Evolutionary conservation across 2,113 vertebrate genomes (phyloP).

Genomic region (Coptodon rendalli): DNA sequence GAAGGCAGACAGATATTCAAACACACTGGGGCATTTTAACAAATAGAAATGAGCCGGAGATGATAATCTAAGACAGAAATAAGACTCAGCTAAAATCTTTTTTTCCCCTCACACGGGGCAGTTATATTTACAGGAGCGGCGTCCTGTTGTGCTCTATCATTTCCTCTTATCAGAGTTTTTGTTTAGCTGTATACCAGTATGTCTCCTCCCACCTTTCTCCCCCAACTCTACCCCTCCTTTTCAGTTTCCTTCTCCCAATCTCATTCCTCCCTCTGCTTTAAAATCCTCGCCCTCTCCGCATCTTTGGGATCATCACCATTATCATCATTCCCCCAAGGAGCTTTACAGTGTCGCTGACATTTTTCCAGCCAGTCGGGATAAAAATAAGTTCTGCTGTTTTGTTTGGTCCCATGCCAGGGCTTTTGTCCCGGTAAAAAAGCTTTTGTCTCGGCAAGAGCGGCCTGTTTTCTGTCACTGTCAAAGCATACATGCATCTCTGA

Average conservation of each 20-base stretch:
- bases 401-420: constrained; percentile 53
- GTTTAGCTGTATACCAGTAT: constrained; percentile 56
- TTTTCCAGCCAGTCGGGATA: constrained; percentile 34
- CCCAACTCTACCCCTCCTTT: constrained; percentile 7
- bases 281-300: background rate
- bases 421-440: constrained; percentile 51
- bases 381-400: constrained; percentile 47
- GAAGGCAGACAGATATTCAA: background rate
- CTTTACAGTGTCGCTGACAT: constrained; percentile 34
- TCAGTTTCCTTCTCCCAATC: constrained; percentile 52
- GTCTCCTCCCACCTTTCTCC: constrained; percentile 41
- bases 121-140: constrained; percentile 21
- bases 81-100: constrained; percentile 2
- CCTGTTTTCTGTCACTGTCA: constrained; percentile 55
- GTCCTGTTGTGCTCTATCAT: constrained; percentile 10
- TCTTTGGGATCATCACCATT: background rate
- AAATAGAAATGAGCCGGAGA: background rate
- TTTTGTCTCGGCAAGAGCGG: constrained; percentile 51
- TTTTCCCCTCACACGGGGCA: background rate
- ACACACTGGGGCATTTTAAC: background rate
- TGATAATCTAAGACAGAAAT: background rate
- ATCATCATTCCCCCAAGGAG: background rate
- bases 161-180: constrained; percentile 48
- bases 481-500: constrained; percentile 7
- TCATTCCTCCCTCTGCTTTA: constrained; percentile 5